Evolutionary conservation across 2,888 invertebrate species (phyloP).

Genomic region (Leptinotarsa tumamoca): DNA sequence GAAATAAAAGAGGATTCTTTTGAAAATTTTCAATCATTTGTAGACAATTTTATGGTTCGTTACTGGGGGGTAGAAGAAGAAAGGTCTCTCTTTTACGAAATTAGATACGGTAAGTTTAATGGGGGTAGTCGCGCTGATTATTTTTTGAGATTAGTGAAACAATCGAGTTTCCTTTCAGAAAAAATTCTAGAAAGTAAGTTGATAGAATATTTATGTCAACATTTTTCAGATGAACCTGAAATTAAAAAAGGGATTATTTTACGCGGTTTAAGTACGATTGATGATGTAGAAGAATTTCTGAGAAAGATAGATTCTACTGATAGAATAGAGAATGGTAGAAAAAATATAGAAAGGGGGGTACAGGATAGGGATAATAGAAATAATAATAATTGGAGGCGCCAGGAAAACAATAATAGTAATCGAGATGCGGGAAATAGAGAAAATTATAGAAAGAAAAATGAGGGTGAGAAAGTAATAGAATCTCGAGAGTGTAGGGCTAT

Average conservation of each 20-base stretch:
- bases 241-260: constrained; percentile 5
- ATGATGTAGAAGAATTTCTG: constrained; percentile 23
- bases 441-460: background rate
- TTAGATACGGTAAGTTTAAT: constrained; percentile 20
- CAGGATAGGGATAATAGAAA: background rate
- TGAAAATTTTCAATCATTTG: constrained; percentile 9
- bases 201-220: constrained; percentile 4
- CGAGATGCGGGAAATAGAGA: background rate
- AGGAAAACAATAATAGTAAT: background rate
- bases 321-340: background rate
- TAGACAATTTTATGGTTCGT: constrained; percentile 1
- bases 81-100: constrained; percentile 22
- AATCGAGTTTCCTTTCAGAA: constrained; percentile 1
- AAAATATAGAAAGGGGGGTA: background rate
- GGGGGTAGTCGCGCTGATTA: constrained; percentile 21
- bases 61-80: constrained; percentile 25
- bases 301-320: constrained; percentile 17
- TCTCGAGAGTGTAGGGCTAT: background rate
- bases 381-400: background rate
- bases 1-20: constrained; percentile 11
- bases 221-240: constrained; percentile 21
- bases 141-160: constrained; percentile 19
- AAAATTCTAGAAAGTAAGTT: constrained; percentile 12
- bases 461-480: background rate
- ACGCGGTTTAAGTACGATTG: background rate